Evolutionary conservation across 1,140 invertebrate species (phyloP), one percentile per base, ranked within the genome.

Genomic region (Neoseiulus cucumeris): DNA sequence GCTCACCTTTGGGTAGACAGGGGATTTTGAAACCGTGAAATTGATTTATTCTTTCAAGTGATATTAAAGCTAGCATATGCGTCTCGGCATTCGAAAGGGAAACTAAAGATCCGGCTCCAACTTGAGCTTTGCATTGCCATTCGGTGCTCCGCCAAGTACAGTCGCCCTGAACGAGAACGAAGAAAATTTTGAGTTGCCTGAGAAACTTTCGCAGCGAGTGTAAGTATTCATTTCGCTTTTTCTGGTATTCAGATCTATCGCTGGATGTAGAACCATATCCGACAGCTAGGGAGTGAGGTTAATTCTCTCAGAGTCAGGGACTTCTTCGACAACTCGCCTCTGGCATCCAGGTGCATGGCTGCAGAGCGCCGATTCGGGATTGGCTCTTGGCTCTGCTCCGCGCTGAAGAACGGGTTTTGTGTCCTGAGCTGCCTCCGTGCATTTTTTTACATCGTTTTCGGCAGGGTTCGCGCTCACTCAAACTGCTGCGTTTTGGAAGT

Each of bases 281-380:
- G n/a, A n/a, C n/a, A n/a, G n/a, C n/a, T n/a, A 39, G 4, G 4
- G 33, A 39, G 33, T 6, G 4, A 39, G 33, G 33, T 6, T 4
- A 39, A 6, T 39, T 39, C 9, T 9, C 33, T 39, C 4, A 9
- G 9, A 39, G 33, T 4, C 33, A 39, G 9, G 4, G 9, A 39
- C 33, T 4, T 39, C 4, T 39, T 39, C 9, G 33, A 9, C 2
- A 17, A 59, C 51, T 59, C 51, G 33, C 51, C 51, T 59, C 51
- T 14, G 51, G 51, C 51, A 59, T 59, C 51, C 51, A 59, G 51
- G 51, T 59, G 22, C 51, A 59, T 59, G 22, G 51, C 51, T 59
- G 51, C 17, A 59, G 51, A 25, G 22, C 51, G 17, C 51, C 51
- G 14, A 59, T 33, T 25, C 51, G 51, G 51, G 51, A 59, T 25